Conservation (phyloP, 2,113 vertebrate genomes). For the Hemibagrus wyckioides region DNA sequence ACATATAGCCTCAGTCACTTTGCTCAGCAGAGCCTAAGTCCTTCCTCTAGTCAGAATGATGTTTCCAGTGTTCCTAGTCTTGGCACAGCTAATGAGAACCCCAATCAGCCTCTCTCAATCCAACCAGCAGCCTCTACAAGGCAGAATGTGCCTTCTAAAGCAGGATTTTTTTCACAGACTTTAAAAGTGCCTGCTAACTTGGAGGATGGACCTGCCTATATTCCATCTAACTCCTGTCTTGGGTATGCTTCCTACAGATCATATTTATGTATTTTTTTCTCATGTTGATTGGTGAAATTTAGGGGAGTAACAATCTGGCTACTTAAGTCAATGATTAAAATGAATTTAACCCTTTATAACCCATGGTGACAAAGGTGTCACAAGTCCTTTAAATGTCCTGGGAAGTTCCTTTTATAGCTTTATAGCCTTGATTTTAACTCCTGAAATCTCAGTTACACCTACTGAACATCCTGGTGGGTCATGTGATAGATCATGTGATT, state of each 20-base stretch:
- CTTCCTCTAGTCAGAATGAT: slow-evolving; percentile 7
- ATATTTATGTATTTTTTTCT: background rate
- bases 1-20: slow-evolving; percentile 55
- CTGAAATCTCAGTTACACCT: too few relatives aligned
- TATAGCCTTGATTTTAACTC: too few relatives aligned
- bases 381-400: too few relatives aligned
- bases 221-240: background rate
- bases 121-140: background rate
- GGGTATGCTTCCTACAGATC: background rate
- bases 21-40: slow-evolving; percentile 28
- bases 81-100: background rate
- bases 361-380: too few relatives aligned
- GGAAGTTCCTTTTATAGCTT: too few relatives aligned
- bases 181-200: background rate
- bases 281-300: background rate
- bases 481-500: too few relatives aligned
- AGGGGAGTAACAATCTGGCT: background rate
- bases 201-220: background rate
- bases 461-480: too few relatives aligned
- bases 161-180: background rate
- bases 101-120: background rate
- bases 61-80: background rate
- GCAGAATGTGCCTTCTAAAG: background rate
- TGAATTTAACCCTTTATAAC: background rate
- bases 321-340: background rate